Conservation (phyloP, 2,888 invertebrate species). For the Lasioglossum villosulum region DNA sequence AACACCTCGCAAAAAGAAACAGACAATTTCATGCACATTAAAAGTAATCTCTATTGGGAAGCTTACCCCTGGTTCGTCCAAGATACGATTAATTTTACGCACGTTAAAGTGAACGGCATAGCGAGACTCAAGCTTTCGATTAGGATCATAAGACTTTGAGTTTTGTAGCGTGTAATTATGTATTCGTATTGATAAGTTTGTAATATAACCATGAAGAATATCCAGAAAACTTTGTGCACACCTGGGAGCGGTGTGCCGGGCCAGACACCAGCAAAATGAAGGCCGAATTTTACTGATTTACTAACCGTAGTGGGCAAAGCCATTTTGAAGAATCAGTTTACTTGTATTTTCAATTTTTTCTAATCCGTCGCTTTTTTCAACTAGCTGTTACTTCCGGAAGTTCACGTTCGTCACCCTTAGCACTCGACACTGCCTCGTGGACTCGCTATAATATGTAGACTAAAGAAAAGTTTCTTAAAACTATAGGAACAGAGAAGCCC, state of each 20-base stretch:
- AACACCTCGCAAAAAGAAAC: neutral
- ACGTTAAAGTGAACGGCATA: slow-evolving; percentile 37
- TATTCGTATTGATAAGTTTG: slow-evolving; percentile 55
- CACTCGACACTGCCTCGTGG: neutral
- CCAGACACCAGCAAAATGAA: slow-evolving; percentile 51
- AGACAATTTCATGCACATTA: neutral
- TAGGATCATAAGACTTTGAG: slow-evolving; percentile 8
- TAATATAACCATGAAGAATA: slow-evolving; percentile 5
- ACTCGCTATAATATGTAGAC: neutral
- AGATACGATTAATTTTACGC: slow-evolving; percentile 43
- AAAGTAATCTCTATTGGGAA: neutral
- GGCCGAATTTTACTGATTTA: slow-evolving; percentile 40
- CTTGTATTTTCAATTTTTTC: neutral
- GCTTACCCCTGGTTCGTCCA: slow-evolving; percentile 51
- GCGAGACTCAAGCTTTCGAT: slow-evolving; percentile 46
- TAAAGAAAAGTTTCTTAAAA: neutral
- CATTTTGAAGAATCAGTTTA: neutral
- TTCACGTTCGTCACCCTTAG: neutral
- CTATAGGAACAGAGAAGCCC: neutral
- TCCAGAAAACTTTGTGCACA: slow-evolving; percentile 32
- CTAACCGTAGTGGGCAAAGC: slow-evolving; percentile 25
- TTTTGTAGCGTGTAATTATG: slow-evolving; percentile 32
- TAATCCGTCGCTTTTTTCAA: no score
- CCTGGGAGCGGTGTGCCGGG: slow-evolving; percentile 36
- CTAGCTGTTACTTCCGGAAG: neutral